These are phyloP conservation scores for Cepphus grylle DNA, from an alignment of 2,113 vertebrate species.

Conservation along the genomic window DNA sequence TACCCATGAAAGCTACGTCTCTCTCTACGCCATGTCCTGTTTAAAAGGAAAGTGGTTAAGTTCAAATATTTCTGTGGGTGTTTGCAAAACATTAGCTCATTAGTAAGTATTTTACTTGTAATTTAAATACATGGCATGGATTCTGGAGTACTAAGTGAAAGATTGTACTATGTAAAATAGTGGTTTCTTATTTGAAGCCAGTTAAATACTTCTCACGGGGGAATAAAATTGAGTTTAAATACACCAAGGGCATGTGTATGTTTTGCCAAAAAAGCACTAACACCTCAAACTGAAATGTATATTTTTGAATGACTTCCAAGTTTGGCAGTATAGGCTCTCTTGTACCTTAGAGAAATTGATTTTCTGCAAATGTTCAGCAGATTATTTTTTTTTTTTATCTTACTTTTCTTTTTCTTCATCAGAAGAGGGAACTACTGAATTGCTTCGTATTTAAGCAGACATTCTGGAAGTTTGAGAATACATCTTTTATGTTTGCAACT, in stretches of 20 bases:
- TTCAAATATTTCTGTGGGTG: neutral
- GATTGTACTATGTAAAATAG: neutral
- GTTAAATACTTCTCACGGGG: neutral
- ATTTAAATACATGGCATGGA: neutral
- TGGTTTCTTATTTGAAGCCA: slow-evolving; percentile 4
- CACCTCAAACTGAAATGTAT: neutral
- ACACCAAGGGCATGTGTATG: neutral
- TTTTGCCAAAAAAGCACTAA: slow-evolving; percentile 10
- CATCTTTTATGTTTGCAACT: neutral
- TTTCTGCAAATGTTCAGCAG: neutral
- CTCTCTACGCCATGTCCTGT: neutral
- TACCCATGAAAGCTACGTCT: neutral
- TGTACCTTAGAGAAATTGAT: neutral
- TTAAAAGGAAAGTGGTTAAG: neutral
- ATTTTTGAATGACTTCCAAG: neutral
- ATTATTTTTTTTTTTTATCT: neutral
- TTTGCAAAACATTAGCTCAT: slow-evolving; percentile 16
- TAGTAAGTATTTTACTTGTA: neutral
- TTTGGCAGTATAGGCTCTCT: neutral
- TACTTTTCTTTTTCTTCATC: neutral
- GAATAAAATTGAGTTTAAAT: slow-evolving; percentile 22
- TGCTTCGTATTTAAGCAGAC: neutral
- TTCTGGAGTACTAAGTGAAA: neutral
- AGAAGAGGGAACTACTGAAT: neutral
- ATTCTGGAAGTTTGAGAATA: neutral